These are phyloP conservation scores for Drosophila robusta DNA, from an alignment of 2,888 invertebrate genomes.

Conservation along the genomic window DNA sequence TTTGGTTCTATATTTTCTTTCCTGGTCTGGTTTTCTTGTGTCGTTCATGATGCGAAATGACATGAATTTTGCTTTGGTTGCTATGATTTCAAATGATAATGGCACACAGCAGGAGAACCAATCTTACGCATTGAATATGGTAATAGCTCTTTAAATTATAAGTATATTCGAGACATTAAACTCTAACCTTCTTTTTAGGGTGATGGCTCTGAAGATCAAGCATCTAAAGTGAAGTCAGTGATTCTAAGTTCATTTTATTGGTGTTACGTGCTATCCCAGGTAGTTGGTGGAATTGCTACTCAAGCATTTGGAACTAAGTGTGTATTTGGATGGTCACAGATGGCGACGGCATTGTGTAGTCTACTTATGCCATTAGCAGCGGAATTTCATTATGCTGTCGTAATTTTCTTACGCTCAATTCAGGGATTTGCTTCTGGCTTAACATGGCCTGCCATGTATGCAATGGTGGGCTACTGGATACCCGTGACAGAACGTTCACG, in stretches of 20 bases:
- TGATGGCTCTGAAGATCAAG: conserved; percentile 85
- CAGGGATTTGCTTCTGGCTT: conserved; percentile 90
- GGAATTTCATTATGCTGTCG: conserved; percentile 87
- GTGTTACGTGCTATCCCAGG: conserved; percentile 90
- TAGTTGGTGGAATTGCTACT: conserved; percentile 89
- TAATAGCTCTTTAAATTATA: conserved; percentile 40
- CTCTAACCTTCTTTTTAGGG: conserved; percentile 43
- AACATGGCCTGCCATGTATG: conserved; percentile 92
- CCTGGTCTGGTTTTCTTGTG: conserved; percentile 90
- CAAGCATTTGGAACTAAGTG: conserved; percentile 90
- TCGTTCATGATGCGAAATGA: conserved; percentile 92
- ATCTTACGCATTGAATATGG: conserved; percentile 52
- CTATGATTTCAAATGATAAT: conserved; percentile 86
- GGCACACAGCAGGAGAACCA: conserved; percentile 35
- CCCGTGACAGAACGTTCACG: conserved; percentile 89
- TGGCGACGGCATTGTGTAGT: conserved; percentile 89
- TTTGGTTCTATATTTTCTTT: conserved; percentile 89
- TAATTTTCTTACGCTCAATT: conserved; percentile 88
- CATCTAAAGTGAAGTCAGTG: conserved; percentile 86
- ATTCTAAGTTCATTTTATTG: conserved; percentile 90
- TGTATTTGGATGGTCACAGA: conserved; percentile 90
- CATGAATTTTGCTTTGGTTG: conserved; percentile 90
- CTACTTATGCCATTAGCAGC: conserved; percentile 88
- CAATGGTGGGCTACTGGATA: conserved; percentile 90
- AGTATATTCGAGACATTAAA: background rate